Percentiles rank a stretch among this genome's conserved stretches.
These are phyloP conservation scores for Drosophila littoralis DNA, from an alignment of 1,140 invertebrate species.

Conservation along the genomic window DNA sequence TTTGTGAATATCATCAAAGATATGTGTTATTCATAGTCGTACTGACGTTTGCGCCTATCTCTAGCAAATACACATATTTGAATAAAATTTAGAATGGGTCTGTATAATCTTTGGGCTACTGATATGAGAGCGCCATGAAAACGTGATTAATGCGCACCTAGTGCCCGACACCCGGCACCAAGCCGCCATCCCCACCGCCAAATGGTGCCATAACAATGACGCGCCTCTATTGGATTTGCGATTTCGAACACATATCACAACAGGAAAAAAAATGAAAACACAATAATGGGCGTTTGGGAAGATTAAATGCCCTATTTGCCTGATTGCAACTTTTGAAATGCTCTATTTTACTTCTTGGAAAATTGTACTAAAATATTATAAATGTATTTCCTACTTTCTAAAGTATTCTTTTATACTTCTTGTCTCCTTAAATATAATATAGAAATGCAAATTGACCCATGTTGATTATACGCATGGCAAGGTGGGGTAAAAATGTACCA, in stretches of 20 bases:
- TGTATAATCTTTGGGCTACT: slow-evolving; percentile 32
- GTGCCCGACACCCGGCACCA: neutral
- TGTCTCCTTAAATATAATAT: too few relatives aligned
- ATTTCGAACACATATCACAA: slow-evolving; percentile 45
- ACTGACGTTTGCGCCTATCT: slow-evolving; percentile 24
- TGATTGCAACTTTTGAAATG: too few relatives aligned
- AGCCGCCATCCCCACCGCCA: neutral
- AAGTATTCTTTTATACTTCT: too few relatives aligned
- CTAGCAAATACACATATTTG: neutral
- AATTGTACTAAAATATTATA: too few relatives aligned
- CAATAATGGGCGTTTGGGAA: neutral
- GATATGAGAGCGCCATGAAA: slow-evolving; percentile 32
- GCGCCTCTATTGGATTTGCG: slow-evolving; percentile 25
- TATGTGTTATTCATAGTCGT: neutral
- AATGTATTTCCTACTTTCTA: too few relatives aligned
- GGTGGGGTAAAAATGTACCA: too few relatives aligned
- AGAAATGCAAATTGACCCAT: too few relatives aligned
- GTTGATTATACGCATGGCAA: too few relatives aligned
- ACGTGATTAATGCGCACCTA: slow-evolving; percentile 25
- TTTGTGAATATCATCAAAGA: too few relatives aligned
- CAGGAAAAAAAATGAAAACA: slow-evolving; percentile 24
- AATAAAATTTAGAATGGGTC: slow-evolving; percentile 28
- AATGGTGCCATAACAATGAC: slow-evolving; percentile 21
- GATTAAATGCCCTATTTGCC: slow-evolving; percentile 1
- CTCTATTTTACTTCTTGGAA: too few relatives aligned